Conservation (phyloP, 2,113 vertebrate genomes). For the Mesitornis unicolor region DNA sequence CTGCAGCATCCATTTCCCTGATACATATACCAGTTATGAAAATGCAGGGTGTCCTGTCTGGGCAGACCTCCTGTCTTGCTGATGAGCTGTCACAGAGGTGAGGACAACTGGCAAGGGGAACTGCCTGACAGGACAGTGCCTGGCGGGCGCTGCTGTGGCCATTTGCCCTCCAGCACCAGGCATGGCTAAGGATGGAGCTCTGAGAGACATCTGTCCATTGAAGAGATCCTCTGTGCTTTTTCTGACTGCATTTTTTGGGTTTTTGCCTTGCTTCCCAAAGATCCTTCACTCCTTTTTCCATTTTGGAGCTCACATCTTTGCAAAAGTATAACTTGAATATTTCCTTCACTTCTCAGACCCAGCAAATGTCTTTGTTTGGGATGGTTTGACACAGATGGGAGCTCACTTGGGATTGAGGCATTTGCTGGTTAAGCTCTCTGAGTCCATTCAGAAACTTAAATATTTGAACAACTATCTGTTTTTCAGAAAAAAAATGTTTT, state of each 20-base stretch:
- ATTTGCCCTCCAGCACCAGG: background rate
- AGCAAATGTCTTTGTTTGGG: background rate
- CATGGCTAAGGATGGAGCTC: rapidly evolving
- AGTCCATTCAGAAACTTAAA: conserved; percentile 42
- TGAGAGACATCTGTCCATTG: rapidly evolving
- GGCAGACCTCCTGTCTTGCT: background rate
- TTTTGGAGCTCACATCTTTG: background rate
- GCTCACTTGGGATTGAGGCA: background rate
- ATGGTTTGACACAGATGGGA: background rate
- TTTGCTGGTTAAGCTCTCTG: background rate
- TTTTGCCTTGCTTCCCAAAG: background rate
- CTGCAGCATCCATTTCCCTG: background rate
- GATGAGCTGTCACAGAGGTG: background rate
- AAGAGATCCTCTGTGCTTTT: background rate
- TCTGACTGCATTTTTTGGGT: background rate
- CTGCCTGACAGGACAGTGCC: background rate
- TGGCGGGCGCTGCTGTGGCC: rapidly evolving
- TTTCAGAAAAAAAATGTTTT: conserved; percentile 50
- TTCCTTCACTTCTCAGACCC: background rate
- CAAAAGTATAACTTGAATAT: background rate
- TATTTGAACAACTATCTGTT: conserved; percentile 56
- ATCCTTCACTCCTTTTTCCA: background rate
- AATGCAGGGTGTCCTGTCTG: background rate
- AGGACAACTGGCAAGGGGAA: background rate
- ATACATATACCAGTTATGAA: rapidly evolving